Base-by-base conservation (phyloP, 2,888 invertebrate genomes). In the Phanerotoma sp. region DNA sequence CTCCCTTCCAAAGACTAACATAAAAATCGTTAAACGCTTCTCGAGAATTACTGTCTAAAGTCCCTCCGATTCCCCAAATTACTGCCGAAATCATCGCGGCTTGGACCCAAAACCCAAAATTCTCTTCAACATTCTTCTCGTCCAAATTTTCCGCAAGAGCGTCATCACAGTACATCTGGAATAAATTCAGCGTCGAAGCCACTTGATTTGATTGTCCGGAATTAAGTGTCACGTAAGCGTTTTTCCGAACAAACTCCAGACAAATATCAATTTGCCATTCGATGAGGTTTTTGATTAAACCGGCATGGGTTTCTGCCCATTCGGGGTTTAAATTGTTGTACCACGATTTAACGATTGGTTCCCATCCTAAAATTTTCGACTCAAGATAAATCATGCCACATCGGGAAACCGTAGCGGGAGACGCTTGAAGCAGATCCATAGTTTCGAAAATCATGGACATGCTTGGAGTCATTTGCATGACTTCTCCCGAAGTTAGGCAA, bases 361-460 rank as follows among this genome's bases (percentile, higher is more conserved):
- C 79, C 86, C 93, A 94, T 3, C 95, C 95, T 5, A 96, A 79
- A 1, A 89, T 86, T 2, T 82, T 75, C 0, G 95, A 89, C 76
- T 96, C 95, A 82, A 96, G 85, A 73, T 91, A 93, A 64, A 93
- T 89, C 91, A 93, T 93, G 42, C 93, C 93, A 76, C 93, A 93
- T 51, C 93, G 83, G 11, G 92, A 92, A 13, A 93, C 92, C 4
- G 93, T 93, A 5, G 93, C 93, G 16, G 93, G 93, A 0, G 89
- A 89, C 1, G 89, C 89, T 79, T 92, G 91, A 7, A 88, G 80
- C 54, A 93, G 80, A 78, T 93, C 92, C 87, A 89, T 88, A 0
- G 88, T 90, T 79, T 93, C 93, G 76, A 93, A 93, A 69, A 93
- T 89, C 81, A 93, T 86, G 3, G 90, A 91, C 91, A 93, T 92